These are phyloP conservation scores for Myotis vivesi DNA, from an alignment of 2,797 vertebrate genomes.

Conservation along the genomic window DNA sequence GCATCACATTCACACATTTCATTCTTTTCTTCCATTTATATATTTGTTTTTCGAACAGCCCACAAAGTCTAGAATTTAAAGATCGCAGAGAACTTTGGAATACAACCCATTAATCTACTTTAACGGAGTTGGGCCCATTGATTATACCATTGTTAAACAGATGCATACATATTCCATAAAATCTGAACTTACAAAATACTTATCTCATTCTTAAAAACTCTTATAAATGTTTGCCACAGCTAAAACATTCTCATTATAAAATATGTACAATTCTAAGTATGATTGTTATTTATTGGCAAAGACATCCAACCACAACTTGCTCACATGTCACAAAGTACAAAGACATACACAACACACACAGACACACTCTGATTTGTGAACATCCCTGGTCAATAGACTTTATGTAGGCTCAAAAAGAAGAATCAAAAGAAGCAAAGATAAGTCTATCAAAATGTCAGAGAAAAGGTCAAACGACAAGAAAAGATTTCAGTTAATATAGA, in stretches of 20 bases:
- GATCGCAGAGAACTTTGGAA: neutral
- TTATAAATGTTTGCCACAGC: constrained; percentile 16
- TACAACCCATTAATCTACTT: neutral
- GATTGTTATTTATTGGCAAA: constrained; percentile 48
- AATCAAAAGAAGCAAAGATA: constrained; percentile 40
- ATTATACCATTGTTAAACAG: constrained; percentile 32
- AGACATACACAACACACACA: constrained; percentile 50
- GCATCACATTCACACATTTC: constrained; percentile 48
- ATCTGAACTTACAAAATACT: constrained; percentile 35
- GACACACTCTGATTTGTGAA: constrained; percentile 47
- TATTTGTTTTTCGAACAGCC: constrained; percentile 37
- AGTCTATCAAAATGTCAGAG: constrained; percentile 3
- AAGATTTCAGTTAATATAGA: neutral
- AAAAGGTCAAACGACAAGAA: constrained; percentile 32
- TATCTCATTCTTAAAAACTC: constrained; percentile 36
- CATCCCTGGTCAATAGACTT: constrained; percentile 26
- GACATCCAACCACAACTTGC: constrained; percentile 51
- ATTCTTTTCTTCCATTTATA: constrained; percentile 39
- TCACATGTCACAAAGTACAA: constrained; percentile 58
- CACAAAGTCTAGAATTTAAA: constrained; percentile 20
- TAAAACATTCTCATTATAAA: constrained; percentile 51
- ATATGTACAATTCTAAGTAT: constrained; percentile 45
- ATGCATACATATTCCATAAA: neutral
- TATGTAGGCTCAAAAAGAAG: neutral
- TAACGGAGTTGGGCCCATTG: neutral